Evolutionary conservation across 2,113 vertebrate genomes (phyloP).

Genomic region (Bubalus kerabau): DNA sequence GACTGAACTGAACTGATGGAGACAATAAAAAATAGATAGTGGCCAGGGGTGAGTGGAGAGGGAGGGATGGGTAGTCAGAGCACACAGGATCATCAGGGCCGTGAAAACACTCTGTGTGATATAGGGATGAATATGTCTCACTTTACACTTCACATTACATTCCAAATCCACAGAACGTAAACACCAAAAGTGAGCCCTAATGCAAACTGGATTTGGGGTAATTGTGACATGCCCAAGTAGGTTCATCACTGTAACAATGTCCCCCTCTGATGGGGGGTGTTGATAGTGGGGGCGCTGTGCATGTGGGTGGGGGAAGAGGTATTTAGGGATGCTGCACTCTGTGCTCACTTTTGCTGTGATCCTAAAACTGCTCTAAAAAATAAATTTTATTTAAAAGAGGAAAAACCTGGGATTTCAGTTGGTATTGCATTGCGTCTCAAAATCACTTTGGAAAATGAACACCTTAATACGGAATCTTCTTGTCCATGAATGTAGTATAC

Average conservation of each 20-base stretch:
- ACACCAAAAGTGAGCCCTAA: not conserved
- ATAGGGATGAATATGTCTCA: fast-evolving
- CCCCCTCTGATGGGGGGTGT: not conserved
- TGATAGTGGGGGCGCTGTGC: fast-evolving
- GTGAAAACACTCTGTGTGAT: no score
- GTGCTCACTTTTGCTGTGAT: not conserved
- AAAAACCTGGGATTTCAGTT: not conserved
- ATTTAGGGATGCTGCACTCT: not conserved
- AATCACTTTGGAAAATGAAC: not conserved
- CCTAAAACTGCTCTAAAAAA: not conserved
- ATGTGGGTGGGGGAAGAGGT: no score
- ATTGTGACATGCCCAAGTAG: not conserved
- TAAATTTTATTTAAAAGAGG: not conserved
- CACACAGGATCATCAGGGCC: not conserved
- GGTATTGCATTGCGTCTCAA: not conserved
- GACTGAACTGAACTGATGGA: no score
- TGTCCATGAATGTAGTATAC: no score
- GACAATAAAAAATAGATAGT: not conserved
- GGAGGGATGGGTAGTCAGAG: not conserved
- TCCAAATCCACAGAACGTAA: not conserved
- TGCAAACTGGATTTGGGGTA: no score
- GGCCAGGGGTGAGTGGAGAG: fast-evolving
- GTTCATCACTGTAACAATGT: fast-evolving
- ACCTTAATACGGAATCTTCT: not conserved
- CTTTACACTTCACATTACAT: no score